Evolutionary conservation across 2,797 vertebrate genomes (phyloP).

Genomic region (Tachyglossus aculeatus): DNA sequence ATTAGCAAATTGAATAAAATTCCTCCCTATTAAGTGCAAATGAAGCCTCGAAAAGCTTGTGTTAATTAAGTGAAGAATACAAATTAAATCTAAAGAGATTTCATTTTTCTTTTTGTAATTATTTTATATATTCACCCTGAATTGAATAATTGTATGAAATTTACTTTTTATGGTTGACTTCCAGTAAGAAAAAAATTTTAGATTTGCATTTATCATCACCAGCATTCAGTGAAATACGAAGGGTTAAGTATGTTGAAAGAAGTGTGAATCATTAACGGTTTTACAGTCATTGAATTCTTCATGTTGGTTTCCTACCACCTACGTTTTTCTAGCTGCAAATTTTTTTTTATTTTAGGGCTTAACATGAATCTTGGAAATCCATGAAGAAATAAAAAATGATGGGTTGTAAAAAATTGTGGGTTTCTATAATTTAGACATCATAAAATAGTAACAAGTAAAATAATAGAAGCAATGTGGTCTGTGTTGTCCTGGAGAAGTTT

Average conservation of each 20-base stretch:
- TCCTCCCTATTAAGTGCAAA: conserved; percentile 79
- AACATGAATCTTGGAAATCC: neutral
- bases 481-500: too few species aligned
- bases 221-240: neutral
- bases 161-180: neutral
- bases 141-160: conserved; percentile 19
- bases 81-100: conserved; percentile 60
- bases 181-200: neutral
- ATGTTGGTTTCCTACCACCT: neutral
- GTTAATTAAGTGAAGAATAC: conserved; percentile 74
- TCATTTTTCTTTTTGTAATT: conserved; percentile 39
- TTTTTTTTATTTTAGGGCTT: neutral
- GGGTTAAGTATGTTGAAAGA: neutral
- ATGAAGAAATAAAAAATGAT: neutral
- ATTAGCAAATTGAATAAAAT: conserved; percentile 83
- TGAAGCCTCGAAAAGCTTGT: conserved; percentile 76
- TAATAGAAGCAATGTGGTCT: too few species aligned
- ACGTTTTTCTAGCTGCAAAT: neutral
- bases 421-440: neutral
- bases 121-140: conserved; percentile 10
- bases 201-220: neutral
- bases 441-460: too few species aligned
- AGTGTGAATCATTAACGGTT: neutral
- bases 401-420: neutral
- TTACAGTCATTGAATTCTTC: neutral